Conservation (phyloP, 2,113 vertebrate genomes). For the Acrocephalus arundinaceus region DNA sequence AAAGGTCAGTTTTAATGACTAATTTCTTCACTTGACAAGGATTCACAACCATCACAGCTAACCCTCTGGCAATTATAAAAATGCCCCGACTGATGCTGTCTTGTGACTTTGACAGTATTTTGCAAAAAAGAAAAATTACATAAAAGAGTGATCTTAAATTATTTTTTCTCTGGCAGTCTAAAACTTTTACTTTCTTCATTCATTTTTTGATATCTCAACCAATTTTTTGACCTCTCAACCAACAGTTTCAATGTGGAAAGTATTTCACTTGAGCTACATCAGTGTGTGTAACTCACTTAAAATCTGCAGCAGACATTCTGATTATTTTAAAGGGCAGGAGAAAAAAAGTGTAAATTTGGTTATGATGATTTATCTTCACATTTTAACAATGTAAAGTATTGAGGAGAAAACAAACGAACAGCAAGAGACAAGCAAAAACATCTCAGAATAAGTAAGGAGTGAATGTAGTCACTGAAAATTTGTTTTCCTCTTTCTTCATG, state of each 20-base stretch:
- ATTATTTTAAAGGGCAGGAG: not conserved
- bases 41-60: not conserved
- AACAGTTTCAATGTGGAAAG: not conserved
- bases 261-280: not conserved
- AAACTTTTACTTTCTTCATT: not conserved
- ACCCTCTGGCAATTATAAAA: not conserved
- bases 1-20: not conserved
- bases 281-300: not conserved
- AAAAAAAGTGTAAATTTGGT: not conserved
- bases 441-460: not conserved
- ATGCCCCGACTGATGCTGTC: not conserved
- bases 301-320: not conserved
- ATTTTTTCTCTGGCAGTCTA: not conserved
- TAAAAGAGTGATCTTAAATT: not conserved
- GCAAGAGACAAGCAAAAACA: not conserved
- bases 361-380: not conserved
- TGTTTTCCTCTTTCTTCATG: not conserved
- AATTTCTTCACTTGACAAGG: slow-evolving; percentile 24
- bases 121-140: not conserved
- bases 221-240: not conserved
- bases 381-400: not conserved
- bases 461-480: not conserved
- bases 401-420: not conserved
- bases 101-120: not conserved
- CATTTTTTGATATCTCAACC: not conserved